A percentile compares a stretch with the other conserved stretches of the same genome.
Conservation (phyloP, 2,797 vertebrate genomes). For the Rousettus madagascariensis region DNA sequence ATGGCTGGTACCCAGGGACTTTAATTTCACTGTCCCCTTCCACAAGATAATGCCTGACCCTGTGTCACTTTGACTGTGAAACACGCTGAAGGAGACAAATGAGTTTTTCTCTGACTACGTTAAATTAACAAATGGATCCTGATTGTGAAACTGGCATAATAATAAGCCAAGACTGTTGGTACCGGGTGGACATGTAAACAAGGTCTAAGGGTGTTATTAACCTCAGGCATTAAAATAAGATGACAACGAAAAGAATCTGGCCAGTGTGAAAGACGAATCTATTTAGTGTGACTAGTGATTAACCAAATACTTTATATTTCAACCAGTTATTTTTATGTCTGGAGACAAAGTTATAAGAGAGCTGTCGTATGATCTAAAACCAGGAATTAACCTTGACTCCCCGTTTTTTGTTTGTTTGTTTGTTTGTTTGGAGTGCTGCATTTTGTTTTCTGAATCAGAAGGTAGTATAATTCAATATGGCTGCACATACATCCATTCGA, state of each 20-base stretch:
- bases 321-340: neutral
- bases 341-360: neutral
- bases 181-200: neutral
- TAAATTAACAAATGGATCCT: slow-evolving; percentile 72
- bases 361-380: neutral
- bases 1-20: slow-evolving; percentile 76
- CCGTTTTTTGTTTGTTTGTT: too few relatives aligned
- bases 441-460: neutral
- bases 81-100: slow-evolving; percentile 62
- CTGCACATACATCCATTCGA: neutral
- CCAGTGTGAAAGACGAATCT: neutral
- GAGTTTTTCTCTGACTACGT: slow-evolving; percentile 35
- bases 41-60: slow-evolving; percentile 77
- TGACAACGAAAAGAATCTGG: neutral
- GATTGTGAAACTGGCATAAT: slow-evolving; percentile 27
- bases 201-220: slow-evolving; percentile 15
- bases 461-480: neutral
- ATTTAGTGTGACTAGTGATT: neutral
- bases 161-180: neutral
- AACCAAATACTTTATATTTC: neutral
- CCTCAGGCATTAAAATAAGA: neutral
- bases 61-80: slow-evolving; percentile 72
- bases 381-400: neutral
- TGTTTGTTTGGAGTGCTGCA: neutral
- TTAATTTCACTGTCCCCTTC: slow-evolving; percentile 77